Conservation (phyloP, 2,888 invertebrate species). For the Brachyopa scutellaris region DNA sequence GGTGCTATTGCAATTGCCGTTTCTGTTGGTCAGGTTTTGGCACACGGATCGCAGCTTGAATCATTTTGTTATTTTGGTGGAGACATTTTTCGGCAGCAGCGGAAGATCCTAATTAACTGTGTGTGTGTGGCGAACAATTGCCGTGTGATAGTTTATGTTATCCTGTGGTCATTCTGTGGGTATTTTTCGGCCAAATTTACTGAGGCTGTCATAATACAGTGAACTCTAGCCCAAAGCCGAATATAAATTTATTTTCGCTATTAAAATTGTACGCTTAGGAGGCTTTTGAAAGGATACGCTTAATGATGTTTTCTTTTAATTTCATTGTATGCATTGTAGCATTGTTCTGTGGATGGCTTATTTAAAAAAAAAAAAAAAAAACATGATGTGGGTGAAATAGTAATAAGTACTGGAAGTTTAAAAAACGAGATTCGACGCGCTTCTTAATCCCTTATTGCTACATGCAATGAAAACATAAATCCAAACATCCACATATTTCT, state of each 20-base stretch:
- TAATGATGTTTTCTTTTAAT: constrained; percentile 35
- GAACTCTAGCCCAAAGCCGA: constrained; percentile 29
- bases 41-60: constrained; percentile 46
- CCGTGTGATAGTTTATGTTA: constrained; percentile 61
- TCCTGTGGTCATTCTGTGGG: constrained; percentile 47
- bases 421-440: too few relatives aligned
- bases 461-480: too few relatives aligned
- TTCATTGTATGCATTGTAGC: background rate
- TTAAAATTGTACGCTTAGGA: background rate
- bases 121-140: constrained; percentile 52
- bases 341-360: background rate
- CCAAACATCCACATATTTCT: too few relatives aligned
- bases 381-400: too few relatives aligned
- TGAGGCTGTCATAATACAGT: constrained; percentile 42
- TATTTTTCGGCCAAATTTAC: constrained; percentile 46
- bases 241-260: constrained; percentile 3
- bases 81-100: constrained; percentile 41
- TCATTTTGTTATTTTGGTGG: constrained; percentile 49
- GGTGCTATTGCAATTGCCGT: constrained; percentile 22
- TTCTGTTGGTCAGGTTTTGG: constrained; percentile 57
- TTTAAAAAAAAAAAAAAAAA: too few relatives aligned
- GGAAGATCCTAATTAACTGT: constrained; percentile 63
- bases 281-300: background rate
- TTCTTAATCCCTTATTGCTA: too few relatives aligned
- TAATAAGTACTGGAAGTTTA: too few relatives aligned